Conservation (phyloP, 2,797 vertebrate genomes). For the Selene dorsalis region DNA sequence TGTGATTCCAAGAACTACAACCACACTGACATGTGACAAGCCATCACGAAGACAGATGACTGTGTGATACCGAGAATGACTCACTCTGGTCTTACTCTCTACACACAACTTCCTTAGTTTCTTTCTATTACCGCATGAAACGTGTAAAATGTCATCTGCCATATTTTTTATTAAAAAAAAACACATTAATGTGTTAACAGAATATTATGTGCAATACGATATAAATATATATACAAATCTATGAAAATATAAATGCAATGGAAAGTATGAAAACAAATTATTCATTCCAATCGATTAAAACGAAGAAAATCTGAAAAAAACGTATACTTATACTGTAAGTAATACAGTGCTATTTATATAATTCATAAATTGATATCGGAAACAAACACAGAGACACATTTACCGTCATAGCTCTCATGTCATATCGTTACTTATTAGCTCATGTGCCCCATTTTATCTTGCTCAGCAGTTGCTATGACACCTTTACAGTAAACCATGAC, state of each 20-base stretch:
- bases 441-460: neutral
- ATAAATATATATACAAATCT: neutral
- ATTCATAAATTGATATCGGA: neutral
- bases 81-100: constrained; percentile 14
- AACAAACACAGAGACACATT: neutral
- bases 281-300: neutral
- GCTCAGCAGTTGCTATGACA: neutral
- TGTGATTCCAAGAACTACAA: constrained; percentile 57
- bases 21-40: constrained; percentile 45
- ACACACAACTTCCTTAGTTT: neutral
- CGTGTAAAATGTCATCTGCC: no score
- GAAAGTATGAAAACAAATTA: neutral
- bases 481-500: constrained; percentile 28
- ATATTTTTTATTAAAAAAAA: no score
- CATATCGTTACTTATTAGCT: neutral
- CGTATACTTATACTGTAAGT: no score
- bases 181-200: no score
- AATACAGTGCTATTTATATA: neutral
- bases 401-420: neutral
- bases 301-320: neutral
- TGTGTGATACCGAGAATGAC: constrained; percentile 42
- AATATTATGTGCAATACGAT: neutral
- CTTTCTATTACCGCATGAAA: neutral
- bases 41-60: constrained; percentile 5
- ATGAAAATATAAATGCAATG: neutral